Evolutionary conservation across 1,140 invertebrate genomes (phyloP).

Genomic region (Drosophila subobscura): DNA sequence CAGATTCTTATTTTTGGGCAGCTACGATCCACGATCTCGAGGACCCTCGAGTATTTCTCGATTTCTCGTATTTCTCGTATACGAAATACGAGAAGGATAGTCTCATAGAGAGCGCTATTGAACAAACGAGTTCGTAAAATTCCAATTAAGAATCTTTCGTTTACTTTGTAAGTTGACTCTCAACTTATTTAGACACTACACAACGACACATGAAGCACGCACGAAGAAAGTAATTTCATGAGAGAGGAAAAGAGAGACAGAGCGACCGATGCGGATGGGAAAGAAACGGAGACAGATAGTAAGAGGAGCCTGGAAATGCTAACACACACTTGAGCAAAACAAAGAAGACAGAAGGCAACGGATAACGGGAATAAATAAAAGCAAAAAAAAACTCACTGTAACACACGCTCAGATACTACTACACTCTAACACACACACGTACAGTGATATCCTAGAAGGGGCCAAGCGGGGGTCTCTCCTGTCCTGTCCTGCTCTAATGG

Average conservation of each 20-base stretch:
- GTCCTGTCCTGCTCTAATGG: constrained; percentile 70
- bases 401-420: constrained; percentile 17
- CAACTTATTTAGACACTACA: constrained; percentile 82
- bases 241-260: neutral
- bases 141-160: constrained; percentile 82
- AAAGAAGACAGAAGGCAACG: constrained; percentile 75
- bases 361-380: constrained; percentile 75
- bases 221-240: constrained; percentile 44
- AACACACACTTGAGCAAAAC: constrained; percentile 72
- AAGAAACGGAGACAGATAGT: constrained; percentile 7
- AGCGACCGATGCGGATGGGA: neutral
- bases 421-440: constrained; percentile 32
- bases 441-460: constrained; percentile 75
- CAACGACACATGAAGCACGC: constrained; percentile 69
- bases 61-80: too few species aligned
- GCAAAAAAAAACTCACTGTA: constrained; percentile 65
- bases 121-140: constrained; percentile 79
- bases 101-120: constrained; percentile 8
- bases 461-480: constrained; percentile 53
- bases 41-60: neutral
- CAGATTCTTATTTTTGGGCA: constrained; percentile 1
- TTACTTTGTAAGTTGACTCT: constrained; percentile 82
- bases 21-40: constrained; percentile 8
- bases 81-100: constrained; percentile 17
- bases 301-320: constrained; percentile 70